Conservation (phyloP, 2,888 invertebrate species). For the Syrista parreyssii region DNA sequence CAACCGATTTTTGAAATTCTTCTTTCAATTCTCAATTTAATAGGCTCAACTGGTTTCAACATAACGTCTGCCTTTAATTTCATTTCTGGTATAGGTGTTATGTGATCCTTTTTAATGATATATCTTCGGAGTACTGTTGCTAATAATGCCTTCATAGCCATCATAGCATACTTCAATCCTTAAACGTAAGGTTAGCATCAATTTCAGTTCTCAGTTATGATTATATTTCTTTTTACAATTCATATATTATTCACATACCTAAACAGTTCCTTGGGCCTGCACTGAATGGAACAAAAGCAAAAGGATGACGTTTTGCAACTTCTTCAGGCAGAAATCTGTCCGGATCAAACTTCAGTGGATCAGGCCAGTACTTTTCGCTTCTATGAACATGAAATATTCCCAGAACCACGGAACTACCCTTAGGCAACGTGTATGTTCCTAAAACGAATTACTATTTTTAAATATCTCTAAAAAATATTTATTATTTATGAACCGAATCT, state of each 20-base stretch:
- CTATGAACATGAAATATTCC: slow-evolving; percentile 39
- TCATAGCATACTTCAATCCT: slow-evolving; percentile 66
- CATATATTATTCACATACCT: slow-evolving; percentile 24
- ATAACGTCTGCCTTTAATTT: slow-evolving; percentile 38
- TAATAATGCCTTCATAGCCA: slow-evolving; percentile 64
- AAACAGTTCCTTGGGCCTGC: slow-evolving; percentile 46
- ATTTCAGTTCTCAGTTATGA: no score
- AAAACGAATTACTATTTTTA: no score
- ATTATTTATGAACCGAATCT: neutral
- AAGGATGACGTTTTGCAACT: slow-evolving; percentile 43
- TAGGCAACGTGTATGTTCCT: slow-evolving; percentile 30
- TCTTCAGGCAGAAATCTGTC: slow-evolving; percentile 50
- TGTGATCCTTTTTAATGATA: slow-evolving; percentile 39
- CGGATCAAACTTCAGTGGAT: slow-evolving; percentile 47
- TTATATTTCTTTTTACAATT: no score
- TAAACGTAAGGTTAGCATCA: slow-evolving; percentile 12
- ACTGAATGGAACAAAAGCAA: slow-evolving; percentile 43
- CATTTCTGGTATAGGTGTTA: slow-evolving; percentile 28
- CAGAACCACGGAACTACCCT: slow-evolving; percentile 36
- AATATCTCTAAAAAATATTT: no score
- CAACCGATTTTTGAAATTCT: neutral
- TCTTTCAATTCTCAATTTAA: slow-evolving; percentile 13
- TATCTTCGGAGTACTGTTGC: slow-evolving; percentile 60
- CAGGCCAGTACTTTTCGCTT: slow-evolving; percentile 37
- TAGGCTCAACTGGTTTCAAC: slow-evolving; percentile 5